Percentiles rank a stretch among this genome's conserved stretches.
Conservation (phyloP, 1,140 invertebrate genomes). For the Wiebesia pumilae region DNA sequence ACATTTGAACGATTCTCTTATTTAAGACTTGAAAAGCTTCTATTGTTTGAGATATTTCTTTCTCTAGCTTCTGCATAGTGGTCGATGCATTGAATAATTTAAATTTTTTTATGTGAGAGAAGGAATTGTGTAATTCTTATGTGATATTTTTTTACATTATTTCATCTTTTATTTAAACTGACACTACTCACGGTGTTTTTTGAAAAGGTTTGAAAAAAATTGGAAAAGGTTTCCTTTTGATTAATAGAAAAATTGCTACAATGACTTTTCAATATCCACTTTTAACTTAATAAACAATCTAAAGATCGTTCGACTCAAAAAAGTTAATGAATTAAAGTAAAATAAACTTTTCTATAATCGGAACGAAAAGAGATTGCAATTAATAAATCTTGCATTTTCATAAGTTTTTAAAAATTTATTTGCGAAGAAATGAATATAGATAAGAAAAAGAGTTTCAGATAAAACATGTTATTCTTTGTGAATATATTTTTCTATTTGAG, state of each 20-base stretch:
- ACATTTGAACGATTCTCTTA: constrained; percentile 8
- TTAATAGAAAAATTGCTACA: neutral
- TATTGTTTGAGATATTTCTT: constrained; percentile 19
- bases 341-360: too few species aligned
- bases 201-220: too few species aligned
- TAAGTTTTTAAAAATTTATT: too few species aligned
- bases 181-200: neutral
- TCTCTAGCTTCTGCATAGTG: neutral
- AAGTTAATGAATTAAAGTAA: too few species aligned
- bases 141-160: constrained; percentile 1
- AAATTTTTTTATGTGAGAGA: neutral
- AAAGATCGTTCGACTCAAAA: too few species aligned
- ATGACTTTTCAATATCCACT: neutral
- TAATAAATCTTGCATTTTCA: too few species aligned
- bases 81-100: constrained; percentile 29
- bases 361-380: too few species aligned
- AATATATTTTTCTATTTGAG: too few species aligned
- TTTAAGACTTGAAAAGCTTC: constrained; percentile 33
- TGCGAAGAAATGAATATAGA: too few species aligned
- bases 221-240: too few species aligned
- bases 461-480: too few species aligned
- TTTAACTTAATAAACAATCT: neutral
- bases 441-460: too few species aligned
- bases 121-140: neutral
- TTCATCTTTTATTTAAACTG: neutral